Conservation (phyloP, 2,113 vertebrate species). For the Cyprinus carpio region DNA sequence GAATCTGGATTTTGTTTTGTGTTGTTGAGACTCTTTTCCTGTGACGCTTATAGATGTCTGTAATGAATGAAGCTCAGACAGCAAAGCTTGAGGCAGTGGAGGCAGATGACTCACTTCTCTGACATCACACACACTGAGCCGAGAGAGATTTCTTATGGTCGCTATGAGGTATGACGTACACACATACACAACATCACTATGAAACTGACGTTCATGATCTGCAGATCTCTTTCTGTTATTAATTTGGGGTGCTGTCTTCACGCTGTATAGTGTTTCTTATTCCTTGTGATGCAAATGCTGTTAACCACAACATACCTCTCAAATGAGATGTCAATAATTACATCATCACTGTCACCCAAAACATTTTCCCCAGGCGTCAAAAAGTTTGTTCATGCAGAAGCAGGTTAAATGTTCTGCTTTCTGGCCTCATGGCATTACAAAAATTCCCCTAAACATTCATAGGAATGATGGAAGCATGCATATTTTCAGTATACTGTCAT, state of each 20-base stretch:
- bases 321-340: background rate
- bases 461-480: background rate
- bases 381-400: background rate
- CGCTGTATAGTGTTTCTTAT: background rate
- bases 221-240: background rate
- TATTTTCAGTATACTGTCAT: background rate
- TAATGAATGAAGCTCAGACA: background rate
- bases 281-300: background rate
- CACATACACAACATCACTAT: background rate
- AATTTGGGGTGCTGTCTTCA: background rate
- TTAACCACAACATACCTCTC: background rate
- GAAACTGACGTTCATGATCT: background rate
- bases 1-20: background rate
- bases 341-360: background rate
- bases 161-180: background rate
- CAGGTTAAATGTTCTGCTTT: background rate
- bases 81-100: background rate
- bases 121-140: background rate
- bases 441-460: background rate
- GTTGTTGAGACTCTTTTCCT: background rate
- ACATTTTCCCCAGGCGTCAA: background rate
- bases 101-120: background rate
- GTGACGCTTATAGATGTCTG: background rate
- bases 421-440: background rate
- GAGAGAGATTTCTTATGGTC: background rate